Evolutionary conservation across 2,797 vertebrate genomes (phyloP).

Genomic region (Peromyscus aztecus): DNA sequence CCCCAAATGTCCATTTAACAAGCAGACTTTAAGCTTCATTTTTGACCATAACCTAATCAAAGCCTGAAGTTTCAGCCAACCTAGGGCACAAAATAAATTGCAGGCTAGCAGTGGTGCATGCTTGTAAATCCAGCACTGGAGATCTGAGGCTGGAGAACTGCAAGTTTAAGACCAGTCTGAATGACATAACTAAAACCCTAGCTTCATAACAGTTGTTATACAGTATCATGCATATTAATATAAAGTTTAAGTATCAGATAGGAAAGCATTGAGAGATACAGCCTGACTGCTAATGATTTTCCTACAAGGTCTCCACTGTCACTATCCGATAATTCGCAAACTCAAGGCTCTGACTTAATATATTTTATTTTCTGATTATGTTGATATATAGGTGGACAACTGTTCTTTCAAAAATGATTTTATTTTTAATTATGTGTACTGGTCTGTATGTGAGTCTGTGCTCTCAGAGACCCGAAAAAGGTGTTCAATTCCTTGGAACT

Average conservation of each 20-base stretch:
- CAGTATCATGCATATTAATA: conserved; percentile 21
- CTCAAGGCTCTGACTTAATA: conserved; percentile 77
- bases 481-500: not conserved
- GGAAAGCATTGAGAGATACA: conserved; percentile 72
- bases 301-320: conserved; percentile 65
- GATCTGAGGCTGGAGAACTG: not conserved
- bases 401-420: not conserved
- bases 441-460: not conserved
- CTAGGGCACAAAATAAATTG: not conserved
- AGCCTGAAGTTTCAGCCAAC: conserved; percentile 69
- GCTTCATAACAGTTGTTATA: conserved; percentile 62
- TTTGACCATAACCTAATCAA: conserved; percentile 67
- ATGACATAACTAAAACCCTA: not conserved
- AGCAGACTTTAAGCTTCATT: conserved; percentile 72
- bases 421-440: not conserved
- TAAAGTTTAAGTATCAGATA: conserved; percentile 78
- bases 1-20: conserved; percentile 72
- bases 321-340: conserved; percentile 73
- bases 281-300: conserved; percentile 82
- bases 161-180: not conserved
- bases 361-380: conserved; percentile 61
- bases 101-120: not conserved
- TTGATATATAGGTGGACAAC: not conserved
- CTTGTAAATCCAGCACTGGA: not conserved
- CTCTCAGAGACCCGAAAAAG: not conserved